A percentile compares a stretch with the other conserved stretches of the same genome.
phyloP scores from a whole-genome alignment of 2,113 vertebrate genomes.

The Psophia crepitans region DNA sequence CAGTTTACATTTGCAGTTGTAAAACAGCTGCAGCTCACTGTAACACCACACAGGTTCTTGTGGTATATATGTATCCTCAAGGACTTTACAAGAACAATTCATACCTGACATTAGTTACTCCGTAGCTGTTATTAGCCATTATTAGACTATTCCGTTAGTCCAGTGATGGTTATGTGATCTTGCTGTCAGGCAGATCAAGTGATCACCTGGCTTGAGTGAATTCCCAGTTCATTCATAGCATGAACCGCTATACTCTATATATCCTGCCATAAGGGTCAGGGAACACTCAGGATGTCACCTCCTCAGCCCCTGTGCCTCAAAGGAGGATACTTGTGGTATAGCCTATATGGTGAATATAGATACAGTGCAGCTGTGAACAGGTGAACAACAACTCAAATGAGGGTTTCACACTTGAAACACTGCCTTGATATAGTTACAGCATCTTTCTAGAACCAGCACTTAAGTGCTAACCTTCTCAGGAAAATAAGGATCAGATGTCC shows the following conservation, averaged over 20 bases:
- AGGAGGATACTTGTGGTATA: not conserved
- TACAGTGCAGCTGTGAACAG: not conserved
- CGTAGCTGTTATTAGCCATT: not conserved
- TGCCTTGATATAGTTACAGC: not conserved
- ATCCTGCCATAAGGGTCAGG: not conserved
- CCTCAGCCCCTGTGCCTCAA: not conserved
- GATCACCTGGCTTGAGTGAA: not conserved
- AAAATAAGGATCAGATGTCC: constrained; percentile 53
- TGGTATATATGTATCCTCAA: not conserved
- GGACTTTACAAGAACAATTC: not conserved
- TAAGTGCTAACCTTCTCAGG: constrained; percentile 19
- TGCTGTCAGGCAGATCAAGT: not conserved
- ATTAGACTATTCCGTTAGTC: not conserved
- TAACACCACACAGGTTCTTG: not conserved
- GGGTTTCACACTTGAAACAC: not conserved
- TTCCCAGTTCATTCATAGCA: not conserved
- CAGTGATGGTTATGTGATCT: not conserved
- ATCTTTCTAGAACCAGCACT: constrained; percentile 1
- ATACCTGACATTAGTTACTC: not conserved
- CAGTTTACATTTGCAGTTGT: not conserved
- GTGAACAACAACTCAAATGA: not conserved
- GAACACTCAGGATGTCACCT: not conserved
- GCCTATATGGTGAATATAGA: not conserved
- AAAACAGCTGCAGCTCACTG: not conserved
- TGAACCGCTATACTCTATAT: not conserved